phyloP scores from a whole-genome alignment of 1,140 invertebrate species.

The Lasioglossum baleicum region DNA sequence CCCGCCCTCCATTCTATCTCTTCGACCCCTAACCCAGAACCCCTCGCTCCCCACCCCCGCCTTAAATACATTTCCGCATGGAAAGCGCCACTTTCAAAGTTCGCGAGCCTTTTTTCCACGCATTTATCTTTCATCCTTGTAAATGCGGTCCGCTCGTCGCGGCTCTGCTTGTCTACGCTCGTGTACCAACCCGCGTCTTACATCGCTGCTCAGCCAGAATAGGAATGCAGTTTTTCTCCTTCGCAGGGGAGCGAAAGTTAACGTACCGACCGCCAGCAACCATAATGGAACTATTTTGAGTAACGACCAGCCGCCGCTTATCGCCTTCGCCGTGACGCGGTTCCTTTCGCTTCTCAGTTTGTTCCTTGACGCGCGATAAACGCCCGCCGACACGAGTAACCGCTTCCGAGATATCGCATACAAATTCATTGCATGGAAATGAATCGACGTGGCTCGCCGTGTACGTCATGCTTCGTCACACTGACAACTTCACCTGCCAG shows the following conservation, averaged over 20 bases:
- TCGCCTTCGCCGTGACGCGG: not conserved
- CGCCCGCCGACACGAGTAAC: no score
- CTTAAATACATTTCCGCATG: constrained; percentile 57
- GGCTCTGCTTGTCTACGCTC: not conserved
- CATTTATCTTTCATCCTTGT: constrained; percentile 45
- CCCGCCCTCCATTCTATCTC: constrained; percentile 4
- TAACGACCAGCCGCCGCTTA: not conserved
- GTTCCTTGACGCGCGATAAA: not conserved
- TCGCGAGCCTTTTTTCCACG: constrained; percentile 17
- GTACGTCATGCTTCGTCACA: no score
- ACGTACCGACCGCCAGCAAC: not conserved
- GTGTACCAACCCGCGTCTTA: not conserved
- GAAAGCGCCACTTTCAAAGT: constrained; percentile 49
- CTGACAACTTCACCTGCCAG: not conserved
- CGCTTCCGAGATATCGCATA: not conserved
- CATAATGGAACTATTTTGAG: constrained; percentile 20
- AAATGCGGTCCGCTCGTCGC: constrained; percentile 2
- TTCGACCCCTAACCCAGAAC: constrained; percentile 6
- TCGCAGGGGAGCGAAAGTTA: not conserved
- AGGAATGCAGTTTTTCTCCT: not conserved
- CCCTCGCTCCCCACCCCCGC: not conserved
- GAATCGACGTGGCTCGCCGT: no score
- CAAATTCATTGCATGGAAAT: not conserved
- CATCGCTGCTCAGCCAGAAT: not conserved
- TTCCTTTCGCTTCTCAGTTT: not conserved